A percentile compares a stretch with the other conserved stretches of the same genome.
These are phyloP conservation scores for Pristionchus maxplancki DNA, from an alignment of 2,888 invertebrate species.

Conservation along the genomic window DNA sequence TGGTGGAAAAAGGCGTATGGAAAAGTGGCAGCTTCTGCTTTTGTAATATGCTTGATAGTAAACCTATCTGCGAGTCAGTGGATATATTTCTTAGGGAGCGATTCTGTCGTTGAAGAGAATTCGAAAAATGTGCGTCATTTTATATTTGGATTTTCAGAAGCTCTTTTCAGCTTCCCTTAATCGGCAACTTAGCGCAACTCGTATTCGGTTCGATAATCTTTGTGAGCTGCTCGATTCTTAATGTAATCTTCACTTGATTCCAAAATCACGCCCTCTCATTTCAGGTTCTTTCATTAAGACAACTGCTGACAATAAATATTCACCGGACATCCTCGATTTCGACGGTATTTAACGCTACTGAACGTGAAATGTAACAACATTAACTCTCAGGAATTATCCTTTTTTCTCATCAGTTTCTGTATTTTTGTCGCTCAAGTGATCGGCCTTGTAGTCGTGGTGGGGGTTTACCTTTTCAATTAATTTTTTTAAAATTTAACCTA, in stretches of 20 bases:
- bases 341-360: neutral
- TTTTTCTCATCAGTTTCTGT: slow-evolving; percentile 17
- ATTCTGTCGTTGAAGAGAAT: neutral
- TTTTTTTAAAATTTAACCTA: no score
- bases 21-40: neutral
- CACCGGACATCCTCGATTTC: neutral
- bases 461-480: neutral
- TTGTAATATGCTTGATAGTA: neutral
- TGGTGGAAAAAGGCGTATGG: neutral
- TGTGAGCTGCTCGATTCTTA: neutral
- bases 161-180: neutral
- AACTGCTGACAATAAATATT: neutral
- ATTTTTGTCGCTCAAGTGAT: neutral
- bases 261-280: neutral
- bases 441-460: neutral
- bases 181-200: neutral
- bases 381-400: neutral
- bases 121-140: neutral
- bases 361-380: neutral
- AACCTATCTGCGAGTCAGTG: neutral
- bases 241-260: neutral
- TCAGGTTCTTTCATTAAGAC: neutral
- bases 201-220: neutral
- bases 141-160: neutral
- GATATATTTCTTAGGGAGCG: neutral